Conservation (phyloP, 2,797 vertebrate genomes). For the Siniperca undulata region DNA sequence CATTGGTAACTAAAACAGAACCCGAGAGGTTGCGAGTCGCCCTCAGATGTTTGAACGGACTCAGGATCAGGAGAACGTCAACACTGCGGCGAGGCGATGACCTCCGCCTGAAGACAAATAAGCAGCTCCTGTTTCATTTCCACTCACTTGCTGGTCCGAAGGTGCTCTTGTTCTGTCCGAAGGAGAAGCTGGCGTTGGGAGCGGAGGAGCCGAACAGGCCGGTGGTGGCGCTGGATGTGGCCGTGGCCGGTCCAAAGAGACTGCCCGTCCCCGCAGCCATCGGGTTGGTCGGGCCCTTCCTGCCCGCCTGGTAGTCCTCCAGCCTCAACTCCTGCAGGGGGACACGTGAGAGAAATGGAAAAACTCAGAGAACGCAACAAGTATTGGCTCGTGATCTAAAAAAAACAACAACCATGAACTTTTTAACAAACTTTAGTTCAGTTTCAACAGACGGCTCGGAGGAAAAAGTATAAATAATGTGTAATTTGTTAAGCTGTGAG, state of each 20-base stretch:
- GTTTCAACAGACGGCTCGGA: not conserved
- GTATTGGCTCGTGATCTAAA: no score
- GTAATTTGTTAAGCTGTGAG: no score
- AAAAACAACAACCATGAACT: not conserved
- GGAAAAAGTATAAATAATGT: no score
- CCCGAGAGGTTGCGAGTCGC: not conserved
- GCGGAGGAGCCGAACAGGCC: constrained; percentile 92
- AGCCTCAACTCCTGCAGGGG: constrained; percentile 90
- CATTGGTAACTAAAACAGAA: not conserved
- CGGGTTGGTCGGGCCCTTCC: constrained; percentile 93
- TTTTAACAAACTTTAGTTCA: not conserved
- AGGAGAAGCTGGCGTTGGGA: constrained; percentile 91
- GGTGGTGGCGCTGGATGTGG: constrained; percentile 89
- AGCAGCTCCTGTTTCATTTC: not conserved
- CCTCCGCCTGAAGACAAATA: not conserved
- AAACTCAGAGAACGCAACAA: not conserved
- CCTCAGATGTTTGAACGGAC: not conserved
- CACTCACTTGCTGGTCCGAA: constrained; percentile 91
- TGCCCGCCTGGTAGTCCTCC: constrained; percentile 95
- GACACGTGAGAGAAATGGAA: accelerated
- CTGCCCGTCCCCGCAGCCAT: constrained; percentile 86
- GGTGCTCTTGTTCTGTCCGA: constrained; percentile 91
- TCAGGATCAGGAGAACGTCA: no score
- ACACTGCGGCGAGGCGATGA: not conserved
- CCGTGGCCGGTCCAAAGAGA: constrained; percentile 88